Percentiles rank a stretch among this genome's conserved stretches.
Evolutionary conservation across 2,888 invertebrate genomes (phyloP).

Genomic region (Ophion ventricosus): DNA sequence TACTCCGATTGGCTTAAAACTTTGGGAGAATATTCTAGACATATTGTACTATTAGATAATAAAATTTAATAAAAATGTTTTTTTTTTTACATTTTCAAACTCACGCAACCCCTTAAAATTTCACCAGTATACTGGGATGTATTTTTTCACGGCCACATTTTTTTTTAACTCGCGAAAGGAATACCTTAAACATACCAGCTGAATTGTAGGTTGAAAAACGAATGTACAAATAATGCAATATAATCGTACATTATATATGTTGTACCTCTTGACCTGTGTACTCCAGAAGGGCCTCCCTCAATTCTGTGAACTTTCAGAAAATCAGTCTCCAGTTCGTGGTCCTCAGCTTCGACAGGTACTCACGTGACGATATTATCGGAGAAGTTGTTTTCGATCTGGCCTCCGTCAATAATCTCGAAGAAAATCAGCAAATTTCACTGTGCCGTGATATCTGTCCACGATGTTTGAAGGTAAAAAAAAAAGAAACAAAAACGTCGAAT

Average conservation of each 20-base stretch:
- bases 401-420: constrained; percentile 86
- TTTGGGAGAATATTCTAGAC: too few species aligned
- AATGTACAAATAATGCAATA: too few species aligned
- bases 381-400: constrained; percentile 95
- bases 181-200: not conserved
- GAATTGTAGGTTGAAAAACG: not conserved
- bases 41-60: too few species aligned
- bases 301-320: constrained; percentile 84
- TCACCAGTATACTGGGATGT: too few species aligned
- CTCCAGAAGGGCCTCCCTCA: not conserved
- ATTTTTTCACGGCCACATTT: too few species aligned
- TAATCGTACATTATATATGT: not conserved
- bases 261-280: not conserved
- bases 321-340: constrained; percentile 97
- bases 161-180: too few species aligned
- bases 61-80: too few species aligned
- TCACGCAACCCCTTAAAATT: too few species aligned
- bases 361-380: constrained; percentile 98
- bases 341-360: constrained; percentile 93
- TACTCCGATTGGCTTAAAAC: too few species aligned
- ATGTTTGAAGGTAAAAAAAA: constrained; percentile 91
- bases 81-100: too few species aligned
- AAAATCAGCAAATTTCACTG: constrained; percentile 91
- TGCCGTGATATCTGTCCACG: constrained; percentile 96
- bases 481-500: not conserved